These are phyloP conservation scores for Xestia rhomboidea DNA, from an alignment of 2,888 invertebrate species.

Conservation along the genomic window DNA sequence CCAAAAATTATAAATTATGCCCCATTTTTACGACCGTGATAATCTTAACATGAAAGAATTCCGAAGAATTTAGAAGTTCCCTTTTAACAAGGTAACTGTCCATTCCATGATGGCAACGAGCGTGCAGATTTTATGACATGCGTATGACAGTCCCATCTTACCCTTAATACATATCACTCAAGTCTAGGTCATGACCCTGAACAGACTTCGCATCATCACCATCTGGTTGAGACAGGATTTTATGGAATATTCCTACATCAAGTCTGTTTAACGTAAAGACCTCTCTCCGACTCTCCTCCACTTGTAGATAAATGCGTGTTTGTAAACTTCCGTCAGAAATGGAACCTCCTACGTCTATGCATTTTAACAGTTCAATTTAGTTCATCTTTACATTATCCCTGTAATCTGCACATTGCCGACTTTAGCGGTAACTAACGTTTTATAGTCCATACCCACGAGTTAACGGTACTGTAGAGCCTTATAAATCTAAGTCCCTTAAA, in stretches of 20 bases:
- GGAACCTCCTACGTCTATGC: neutral
- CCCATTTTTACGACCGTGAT: no score
- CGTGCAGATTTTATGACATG: neutral
- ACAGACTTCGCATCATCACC: neutral
- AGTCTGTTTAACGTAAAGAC: neutral
- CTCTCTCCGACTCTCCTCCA: neutral
- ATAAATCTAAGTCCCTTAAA: neutral
- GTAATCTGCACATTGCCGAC: conserved; percentile 5
- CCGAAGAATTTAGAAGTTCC: no score
- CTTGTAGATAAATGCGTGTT: neutral
- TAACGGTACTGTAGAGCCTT: neutral
- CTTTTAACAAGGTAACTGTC: neutral
- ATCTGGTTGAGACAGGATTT: neutral
- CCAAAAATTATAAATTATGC: no score
- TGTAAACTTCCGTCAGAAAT: conserved; percentile 9
- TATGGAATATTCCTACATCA: neutral
- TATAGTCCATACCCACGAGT: conserved; percentile 6
- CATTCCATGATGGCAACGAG: neutral
- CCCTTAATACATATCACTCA: neutral
- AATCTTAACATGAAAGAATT: no score
- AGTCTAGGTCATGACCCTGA: neutral
- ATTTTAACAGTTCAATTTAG: conserved; percentile 1
- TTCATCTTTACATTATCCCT: conserved; percentile 1
- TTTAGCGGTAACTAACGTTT: conserved; percentile 19
- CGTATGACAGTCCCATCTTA: neutral